Base-by-base conservation (phyloP, 1,140 invertebrate genomes). In the Bombus haemorrhoidalis region DNA sequence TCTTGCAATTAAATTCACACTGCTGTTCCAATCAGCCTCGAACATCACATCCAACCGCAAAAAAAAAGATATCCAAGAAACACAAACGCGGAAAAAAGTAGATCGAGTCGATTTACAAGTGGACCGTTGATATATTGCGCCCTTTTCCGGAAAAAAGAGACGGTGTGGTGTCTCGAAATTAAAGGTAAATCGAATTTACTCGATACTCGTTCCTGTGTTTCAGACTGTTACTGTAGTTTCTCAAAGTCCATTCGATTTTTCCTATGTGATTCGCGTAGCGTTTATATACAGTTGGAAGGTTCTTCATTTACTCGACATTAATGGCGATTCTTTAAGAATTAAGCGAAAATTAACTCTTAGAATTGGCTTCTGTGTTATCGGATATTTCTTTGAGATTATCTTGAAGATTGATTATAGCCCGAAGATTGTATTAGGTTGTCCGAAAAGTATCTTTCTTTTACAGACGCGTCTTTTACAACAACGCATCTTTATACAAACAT, bases 1-100 rank as follows among this genome's bases (percentile, higher is more conserved):
- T 68, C 66, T 68, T 25, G 66, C 66, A 68, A 68, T 68, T 68
- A 68, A 68, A 68, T 68, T 68, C 66, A 22, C 66, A 68, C 34
- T 68, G 5, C 15, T n/a, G 64, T 32, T 18, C 66, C 66, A 68
- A 68, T 68, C 66, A 68, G 66, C 66, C 34, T 68, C 66, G 66
- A 68, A 25, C 34, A 68, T 37, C 34, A 34, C 66, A 37, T 25
- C 22, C 66, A 34, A 37, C 22, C 32, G 34, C 3, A 68, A 68
- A 34, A 25, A 34, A 37, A 68, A 34, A 3, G 1, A n/a, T 1
- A 10, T 4, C 22, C 34, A 37, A 37, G 66, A 68, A 68, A 37
- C 34, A 18, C 66, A 22, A 68, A 37, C 18, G 25, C 18, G 66
- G 28, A 34, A 22, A 68, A 34, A 68, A 68, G 32, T 10, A 22